Evolutionary conservation across 2,888 invertebrate species (phyloP), one percentile per base, ranked within the genome.

Genomic region (Flabesymbios commensalis): DNA sequence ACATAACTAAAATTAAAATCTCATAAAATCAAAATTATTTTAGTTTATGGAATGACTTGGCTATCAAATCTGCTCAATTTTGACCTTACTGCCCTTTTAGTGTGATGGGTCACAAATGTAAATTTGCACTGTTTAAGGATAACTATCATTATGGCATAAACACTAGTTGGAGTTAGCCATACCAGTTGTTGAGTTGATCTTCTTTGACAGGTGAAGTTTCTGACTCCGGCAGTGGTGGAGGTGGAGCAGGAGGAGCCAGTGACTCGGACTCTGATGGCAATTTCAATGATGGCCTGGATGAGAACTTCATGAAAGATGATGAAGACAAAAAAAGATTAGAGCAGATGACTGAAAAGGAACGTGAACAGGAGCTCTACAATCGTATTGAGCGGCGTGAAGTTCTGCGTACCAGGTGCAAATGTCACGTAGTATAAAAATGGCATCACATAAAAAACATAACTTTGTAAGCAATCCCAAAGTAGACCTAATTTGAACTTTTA

Each of bases 311-410:
- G 90, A 96, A 96, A 0, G 96, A 97, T 82, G 95, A 93, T 63
- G 96, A 94, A 71, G 98, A 98, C 85, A 88, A 93, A 74, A 90
- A 92, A 1, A 85, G 92, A 0, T 85, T 98, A 47, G 94, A 93
- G 14, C 89, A 90, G 65, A 90, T 98, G 88, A 96, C 96, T 0
- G 98, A 98, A 80, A 95, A 94, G 76, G 97, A 98, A 79, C 86
- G 98, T 45, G 98, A 99, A 84, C 94, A 95, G 59, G 97, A 97
- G 83, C 90, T 99, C 72, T 99, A 93, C 82, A 94, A 96, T 80
- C 88, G 98, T 55, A 94, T 96, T 54, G 98, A 98, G 83, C 90
- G 94, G 75, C 87, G 97, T 72, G 96, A 98, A 81, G 88, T 92
- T 0, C 90, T 96, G 88, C 93, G 92, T 80, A 95, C 94, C 0